Evolutionary conservation across 2,888 invertebrate species (phyloP).

Genomic region (Ametastegia equiseti): DNA sequence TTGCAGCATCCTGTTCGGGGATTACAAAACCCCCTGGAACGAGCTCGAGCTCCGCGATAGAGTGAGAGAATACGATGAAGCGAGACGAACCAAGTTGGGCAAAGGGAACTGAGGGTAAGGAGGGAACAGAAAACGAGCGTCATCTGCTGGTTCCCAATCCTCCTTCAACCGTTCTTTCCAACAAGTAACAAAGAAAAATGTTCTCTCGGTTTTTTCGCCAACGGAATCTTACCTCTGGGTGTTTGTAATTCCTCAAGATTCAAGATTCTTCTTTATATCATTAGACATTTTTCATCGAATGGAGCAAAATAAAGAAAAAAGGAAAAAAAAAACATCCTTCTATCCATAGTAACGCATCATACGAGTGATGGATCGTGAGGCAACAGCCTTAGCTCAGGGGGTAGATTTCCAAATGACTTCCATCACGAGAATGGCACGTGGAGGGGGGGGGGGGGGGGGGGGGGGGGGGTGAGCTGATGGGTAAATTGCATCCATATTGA

Average conservation of each 20-base stretch:
- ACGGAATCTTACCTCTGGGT: neutral
- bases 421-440: neutral
- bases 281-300: neutral
- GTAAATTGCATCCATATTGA: slow-evolving; percentile 1
- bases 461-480: too few relatives aligned
- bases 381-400: neutral
- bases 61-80: slow-evolving; percentile 34
- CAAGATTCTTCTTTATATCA: neutral
- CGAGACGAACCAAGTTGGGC: slow-evolving; percentile 49
- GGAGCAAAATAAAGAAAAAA: neutral
- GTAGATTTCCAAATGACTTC: neutral
- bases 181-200: slow-evolving; percentile 64
- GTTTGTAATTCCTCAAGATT: slow-evolving; percentile 69
- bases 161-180: slow-evolving; percentile 60
- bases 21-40: slow-evolving; percentile 59
- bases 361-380: neutral
- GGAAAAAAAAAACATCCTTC: neutral
- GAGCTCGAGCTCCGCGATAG: slow-evolving; percentile 46
- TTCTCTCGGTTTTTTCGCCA: slow-evolving; percentile 66
- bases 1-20: slow-evolving; percentile 57
- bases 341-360: too few relatives aligned
- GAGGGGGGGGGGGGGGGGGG: too few relatives aligned
- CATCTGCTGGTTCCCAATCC: slow-evolving; percentile 70
- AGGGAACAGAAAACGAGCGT: slow-evolving; percentile 61
- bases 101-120: slow-evolving; percentile 48